Conservation (phyloP, 2,113 vertebrate genomes). For the Myanophis thanlyinensis region DNA sequence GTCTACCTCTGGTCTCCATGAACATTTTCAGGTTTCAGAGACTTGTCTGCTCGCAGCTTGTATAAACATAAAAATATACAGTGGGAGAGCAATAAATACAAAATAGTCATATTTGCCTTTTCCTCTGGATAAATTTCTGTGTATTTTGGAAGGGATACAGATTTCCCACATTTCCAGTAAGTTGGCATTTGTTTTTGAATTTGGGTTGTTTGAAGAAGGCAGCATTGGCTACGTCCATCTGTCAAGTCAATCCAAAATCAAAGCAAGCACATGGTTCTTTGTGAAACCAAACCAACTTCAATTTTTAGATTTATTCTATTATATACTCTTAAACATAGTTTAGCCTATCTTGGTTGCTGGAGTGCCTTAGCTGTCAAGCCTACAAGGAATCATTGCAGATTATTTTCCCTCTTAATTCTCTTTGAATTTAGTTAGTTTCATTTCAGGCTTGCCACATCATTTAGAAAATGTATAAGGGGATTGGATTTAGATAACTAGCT, state of each 20-base stretch:
- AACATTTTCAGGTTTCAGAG: not conserved
- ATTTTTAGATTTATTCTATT: not conserved
- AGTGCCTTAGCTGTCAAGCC: not conserved
- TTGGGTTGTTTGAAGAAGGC: not conserved
- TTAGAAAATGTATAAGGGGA: too few relatives aligned
- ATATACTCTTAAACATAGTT: accelerated
- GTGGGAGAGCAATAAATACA: not conserved
- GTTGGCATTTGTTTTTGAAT: not conserved
- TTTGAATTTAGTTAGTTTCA: too few relatives aligned
- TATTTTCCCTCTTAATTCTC: too few relatives aligned
- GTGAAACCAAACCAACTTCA: not conserved
- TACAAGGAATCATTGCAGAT: too few relatives aligned
- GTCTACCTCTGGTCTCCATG: not conserved
- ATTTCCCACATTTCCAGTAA: not conserved
- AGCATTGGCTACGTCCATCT: not conserved
- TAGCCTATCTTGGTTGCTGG: not conserved
- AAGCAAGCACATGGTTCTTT: not conserved
- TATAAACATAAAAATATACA: not conserved
- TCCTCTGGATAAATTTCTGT: not conserved
- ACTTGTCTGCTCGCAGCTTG: not conserved
- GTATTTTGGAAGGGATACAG: not conserved
- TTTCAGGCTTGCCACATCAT: too few relatives aligned
- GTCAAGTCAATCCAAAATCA: not conserved
- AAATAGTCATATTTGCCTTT: not conserved
- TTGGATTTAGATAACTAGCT: too few relatives aligned